These are phyloP conservation scores for Tribolium castaneum DNA, from an alignment of 1,140 invertebrate genomes.

Conservation along the genomic window DNA sequence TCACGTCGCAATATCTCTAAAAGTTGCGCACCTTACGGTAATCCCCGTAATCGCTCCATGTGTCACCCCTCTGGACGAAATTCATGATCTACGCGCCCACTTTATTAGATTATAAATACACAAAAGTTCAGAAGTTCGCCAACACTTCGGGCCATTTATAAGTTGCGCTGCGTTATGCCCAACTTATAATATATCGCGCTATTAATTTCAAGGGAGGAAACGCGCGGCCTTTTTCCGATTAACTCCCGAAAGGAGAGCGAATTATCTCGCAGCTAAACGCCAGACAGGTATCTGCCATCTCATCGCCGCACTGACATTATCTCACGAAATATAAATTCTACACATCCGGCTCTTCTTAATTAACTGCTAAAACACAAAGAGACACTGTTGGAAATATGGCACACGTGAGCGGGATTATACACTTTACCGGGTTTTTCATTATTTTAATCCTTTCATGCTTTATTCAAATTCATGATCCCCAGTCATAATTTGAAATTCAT, in stretches of 20 bases:
- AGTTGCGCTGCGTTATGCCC: conserved; percentile 40
- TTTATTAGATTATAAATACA: conserved; percentile 60
- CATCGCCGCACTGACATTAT: background rate
- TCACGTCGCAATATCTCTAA: conserved; percentile 51
- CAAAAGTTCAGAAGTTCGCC: conserved; percentile 51
- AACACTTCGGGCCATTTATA: conserved; percentile 47
- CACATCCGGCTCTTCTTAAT: background rate
- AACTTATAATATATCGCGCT: conserved; percentile 46
- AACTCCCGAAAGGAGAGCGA: background rate
- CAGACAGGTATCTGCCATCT: background rate
- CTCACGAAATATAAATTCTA: background rate
- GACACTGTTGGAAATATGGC: background rate
- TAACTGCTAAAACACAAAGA: background rate
- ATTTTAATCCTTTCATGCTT: background rate
- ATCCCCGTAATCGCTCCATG: conserved; percentile 49
- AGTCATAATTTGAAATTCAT: background rate
- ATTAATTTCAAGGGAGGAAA: conserved; percentile 41
- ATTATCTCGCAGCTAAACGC: background rate
- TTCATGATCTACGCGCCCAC: conserved; percentile 55
- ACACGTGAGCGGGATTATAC: background rate
- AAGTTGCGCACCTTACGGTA: conserved; percentile 49
- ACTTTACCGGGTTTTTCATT: background rate
- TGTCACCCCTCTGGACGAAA: conserved; percentile 44
- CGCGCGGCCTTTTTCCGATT: background rate
- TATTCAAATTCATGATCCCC: background rate